Base-by-base conservation (phyloP, 2,113 vertebrate species). In the Sarotherodon lohbergeri region DNA sequence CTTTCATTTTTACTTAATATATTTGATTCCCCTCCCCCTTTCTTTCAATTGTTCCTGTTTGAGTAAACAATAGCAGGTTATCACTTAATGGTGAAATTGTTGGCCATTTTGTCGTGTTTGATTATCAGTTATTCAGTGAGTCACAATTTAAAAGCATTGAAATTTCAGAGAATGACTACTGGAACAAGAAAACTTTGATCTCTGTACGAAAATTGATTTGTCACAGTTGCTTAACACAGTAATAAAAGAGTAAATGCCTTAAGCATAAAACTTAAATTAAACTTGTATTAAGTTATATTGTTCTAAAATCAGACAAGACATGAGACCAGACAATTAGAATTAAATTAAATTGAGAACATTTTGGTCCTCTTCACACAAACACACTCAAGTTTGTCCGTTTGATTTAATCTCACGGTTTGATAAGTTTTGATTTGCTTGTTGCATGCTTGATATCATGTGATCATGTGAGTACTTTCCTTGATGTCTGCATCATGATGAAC, bases 381-480 rank as follows among this genome's bases (percentile, higher is more conserved):
- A n/a, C 63, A 9, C 39, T 36, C 3, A 24, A 81, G 36, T 66
- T 63, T 90, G 57, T 78, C 39, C 9, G 5, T 84, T 48, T 90
- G 86, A 89, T 89, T 88, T 83, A 17, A 61, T 87, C 84, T 10
- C 34, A 82, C 24, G 22, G 6, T 81, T 61, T 22, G 66, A 27
- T 52, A 79, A 7, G 50, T 50, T 86, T 81, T 9, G 8, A 66
- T 85, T 56, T 88, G 36, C 82, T 79, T 82, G 68, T 76, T 94
- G 94, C 91, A 95, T 94, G 93, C 29, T 61, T 85, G 56, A 80
- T 13, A 22, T 10, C 68, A 29, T n/a, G 12, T 27, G 17, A 87
- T 91, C 29, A 76, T 57, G 82, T 48, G 3, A 79, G 29, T 36
- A 34, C 16, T 81, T 81, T 36, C 9, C 11, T 39, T 84, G 19